phyloP scores from a whole-genome alignment of 1,140 invertebrate species.

The Acromyrmex heyeri region DNA sequence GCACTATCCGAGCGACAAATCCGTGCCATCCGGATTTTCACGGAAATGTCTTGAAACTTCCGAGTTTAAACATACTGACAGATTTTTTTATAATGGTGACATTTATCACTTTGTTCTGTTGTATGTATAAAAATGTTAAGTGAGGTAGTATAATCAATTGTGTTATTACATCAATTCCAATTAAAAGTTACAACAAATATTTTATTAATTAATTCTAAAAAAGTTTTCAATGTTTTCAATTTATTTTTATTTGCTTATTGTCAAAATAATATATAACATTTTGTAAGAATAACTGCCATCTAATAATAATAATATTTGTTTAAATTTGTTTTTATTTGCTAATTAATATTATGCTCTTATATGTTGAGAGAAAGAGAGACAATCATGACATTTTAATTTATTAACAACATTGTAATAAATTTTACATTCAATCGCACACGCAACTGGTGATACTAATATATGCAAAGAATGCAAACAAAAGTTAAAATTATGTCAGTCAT shows the following conservation, averaged over 20 bases:
- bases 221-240: neutral
- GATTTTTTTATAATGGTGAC: conserved; percentile 26
- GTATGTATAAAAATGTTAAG: neutral
- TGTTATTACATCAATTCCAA: neutral
- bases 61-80: conserved; percentile 28
- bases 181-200: neutral
- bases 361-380: too few relatives aligned
- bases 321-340: conserved; percentile 1
- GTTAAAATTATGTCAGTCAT: conserved; percentile 19
- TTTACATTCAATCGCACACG: neutral
- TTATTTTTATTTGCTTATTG: neutral
- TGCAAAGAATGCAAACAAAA: conserved; percentile 17
- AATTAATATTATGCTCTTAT: neutral
- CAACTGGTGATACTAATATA: neutral
- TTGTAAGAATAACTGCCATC: neutral
- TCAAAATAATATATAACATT: neutral
- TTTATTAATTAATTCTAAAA: neutral
- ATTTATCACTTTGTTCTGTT: conserved; percentile 1
- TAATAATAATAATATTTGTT: neutral
- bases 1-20: conserved; percentile 47
- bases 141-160: neutral
- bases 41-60: conserved; percentile 13
- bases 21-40: conserved; percentile 8
- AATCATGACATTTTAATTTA: neutral
- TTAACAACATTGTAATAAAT: neutral